Conservation (phyloP, 2,888 invertebrate species). For the Folsomia manolachei region DNA sequence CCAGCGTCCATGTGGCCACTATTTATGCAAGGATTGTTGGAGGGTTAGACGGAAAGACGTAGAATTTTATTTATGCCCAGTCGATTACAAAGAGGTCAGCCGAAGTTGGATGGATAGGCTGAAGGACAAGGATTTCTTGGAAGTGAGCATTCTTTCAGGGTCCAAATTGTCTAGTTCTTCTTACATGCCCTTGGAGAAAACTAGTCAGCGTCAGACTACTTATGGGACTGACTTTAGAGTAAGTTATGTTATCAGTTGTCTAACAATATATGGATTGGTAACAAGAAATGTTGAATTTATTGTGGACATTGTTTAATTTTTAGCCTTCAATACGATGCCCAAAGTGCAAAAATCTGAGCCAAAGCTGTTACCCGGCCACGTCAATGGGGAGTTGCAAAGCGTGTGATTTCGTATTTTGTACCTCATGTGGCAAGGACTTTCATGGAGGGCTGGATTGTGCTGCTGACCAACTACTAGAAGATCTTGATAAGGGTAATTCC, state of each 20-base stretch:
- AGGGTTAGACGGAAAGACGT: no score
- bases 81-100: not conserved
- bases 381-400: not conserved
- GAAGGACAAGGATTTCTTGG: no score
- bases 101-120: no score
- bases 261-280: not conserved
- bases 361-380: not conserved
- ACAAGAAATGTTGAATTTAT: not conserved
- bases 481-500: no score
- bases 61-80: no score
- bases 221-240: not conserved
- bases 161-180: no score
- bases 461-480: no score
- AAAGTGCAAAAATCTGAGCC: not conserved
- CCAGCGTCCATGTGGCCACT: not conserved
- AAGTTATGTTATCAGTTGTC: no score
- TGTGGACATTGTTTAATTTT: not conserved
- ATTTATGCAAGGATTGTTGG: not conserved
- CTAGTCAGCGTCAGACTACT: not conserved
- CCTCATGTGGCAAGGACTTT: not conserved
- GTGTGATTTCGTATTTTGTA: not conserved
- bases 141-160: no score
- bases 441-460: not conserved
- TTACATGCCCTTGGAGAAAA: not conserved
- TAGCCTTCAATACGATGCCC: not conserved